Conservation (phyloP, 2,113 vertebrate species). For the Lontra canadensis region DNA sequence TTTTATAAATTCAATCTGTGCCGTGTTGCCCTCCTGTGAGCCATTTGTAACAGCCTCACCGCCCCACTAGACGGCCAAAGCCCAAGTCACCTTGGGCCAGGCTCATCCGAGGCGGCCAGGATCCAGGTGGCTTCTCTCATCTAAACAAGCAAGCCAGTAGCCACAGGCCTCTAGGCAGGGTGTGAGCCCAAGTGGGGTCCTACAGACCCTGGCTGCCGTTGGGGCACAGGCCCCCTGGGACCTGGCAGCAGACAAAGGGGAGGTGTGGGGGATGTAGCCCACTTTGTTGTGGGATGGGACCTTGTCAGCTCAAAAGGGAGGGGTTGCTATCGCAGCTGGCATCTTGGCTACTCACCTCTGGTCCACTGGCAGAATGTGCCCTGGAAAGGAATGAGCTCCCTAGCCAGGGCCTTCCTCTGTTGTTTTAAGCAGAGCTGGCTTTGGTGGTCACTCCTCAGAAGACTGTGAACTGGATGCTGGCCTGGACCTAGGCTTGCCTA, state of each 20-base stretch:
- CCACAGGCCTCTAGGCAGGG: neutral
- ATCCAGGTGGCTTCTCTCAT: slow-evolving; percentile 21
- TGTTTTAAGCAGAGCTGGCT: neutral
- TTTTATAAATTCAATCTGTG: slow-evolving; percentile 80
- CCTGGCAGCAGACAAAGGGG: neutral
- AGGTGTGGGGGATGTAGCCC: neutral
- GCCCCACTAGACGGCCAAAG: slow-evolving; percentile 52
- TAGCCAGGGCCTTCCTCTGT: neutral
- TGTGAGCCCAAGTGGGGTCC: neutral
- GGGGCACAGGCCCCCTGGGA: neutral
- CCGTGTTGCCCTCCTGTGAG: slow-evolving; percentile 79
- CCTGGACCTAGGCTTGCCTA: neutral
- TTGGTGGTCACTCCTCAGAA: neutral
- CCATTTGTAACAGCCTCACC: slow-evolving; percentile 60
- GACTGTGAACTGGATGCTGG: neutral
- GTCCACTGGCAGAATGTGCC: neutral
- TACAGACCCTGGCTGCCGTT: neutral
- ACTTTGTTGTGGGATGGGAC: neutral
- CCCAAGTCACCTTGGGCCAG: slow-evolving; percentile 72
- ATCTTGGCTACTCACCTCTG: neutral
- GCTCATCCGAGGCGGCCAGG: slow-evolving; percentile 17
- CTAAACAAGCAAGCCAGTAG: neutral
- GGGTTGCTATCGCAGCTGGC: slow-evolving; percentile 35
- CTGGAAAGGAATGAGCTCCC: neutral
- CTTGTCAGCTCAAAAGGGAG: slow-evolving; percentile 17